A percentile compares a stretch with the other conserved stretches of the same genome.
These are phyloP conservation scores for Pipistrellus pipistrellus DNA, from an alignment of 2,797 vertebrate species.

Conservation along the genomic window DNA sequence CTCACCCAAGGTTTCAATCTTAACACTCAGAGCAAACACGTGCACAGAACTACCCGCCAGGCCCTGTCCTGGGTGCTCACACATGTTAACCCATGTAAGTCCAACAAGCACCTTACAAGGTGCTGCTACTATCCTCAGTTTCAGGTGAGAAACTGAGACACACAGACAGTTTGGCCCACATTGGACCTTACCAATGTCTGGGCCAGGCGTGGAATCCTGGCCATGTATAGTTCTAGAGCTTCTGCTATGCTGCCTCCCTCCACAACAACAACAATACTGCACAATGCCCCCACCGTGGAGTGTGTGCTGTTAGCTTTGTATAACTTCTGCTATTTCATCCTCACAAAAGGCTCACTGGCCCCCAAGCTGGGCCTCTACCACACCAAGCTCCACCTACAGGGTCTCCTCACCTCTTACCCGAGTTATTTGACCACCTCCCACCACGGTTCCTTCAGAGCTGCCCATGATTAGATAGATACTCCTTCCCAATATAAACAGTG, in stretches of 20 bases:
- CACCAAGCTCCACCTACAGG: not conserved
- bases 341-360: not conserved
- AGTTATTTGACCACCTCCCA: not conserved
- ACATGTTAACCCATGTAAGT: accelerated
- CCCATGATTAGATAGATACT: not conserved
- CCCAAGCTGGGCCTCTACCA: no score
- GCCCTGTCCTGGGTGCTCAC: not conserved
- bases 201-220: not conserved
- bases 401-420: not conserved
- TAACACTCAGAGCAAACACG: not conserved
- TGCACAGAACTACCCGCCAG: accelerated
- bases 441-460: not conserved
- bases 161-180: not conserved
- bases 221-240: not conserved
- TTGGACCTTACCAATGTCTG: no score
- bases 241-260: accelerated
- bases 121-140: not conserved
- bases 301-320: no score
- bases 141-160: not conserved
- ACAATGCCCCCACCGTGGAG: accelerated
- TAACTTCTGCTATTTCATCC: not conserved
- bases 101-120: not conserved
- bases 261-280: not conserved
- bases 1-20: not conserved
- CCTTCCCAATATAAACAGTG: not conserved